A percentile compares a stretch with the other conserved stretches of the same genome.
phyloP scores from a whole-genome alignment of 2,113 vertebrate species.

The Calypte anna region DNA sequence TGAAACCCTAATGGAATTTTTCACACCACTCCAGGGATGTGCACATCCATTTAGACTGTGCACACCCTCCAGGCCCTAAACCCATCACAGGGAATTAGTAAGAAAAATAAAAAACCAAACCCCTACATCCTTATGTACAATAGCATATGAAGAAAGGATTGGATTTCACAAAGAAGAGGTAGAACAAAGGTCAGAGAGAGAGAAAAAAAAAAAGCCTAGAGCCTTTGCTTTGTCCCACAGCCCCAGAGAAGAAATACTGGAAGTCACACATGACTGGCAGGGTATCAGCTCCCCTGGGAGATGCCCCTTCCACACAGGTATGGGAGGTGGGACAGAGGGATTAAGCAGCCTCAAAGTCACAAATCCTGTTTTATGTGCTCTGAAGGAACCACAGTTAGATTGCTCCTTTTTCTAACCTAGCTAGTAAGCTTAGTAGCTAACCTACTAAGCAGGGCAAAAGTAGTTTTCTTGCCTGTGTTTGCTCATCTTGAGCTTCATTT shows the following conservation, averaged over 20 bases:
- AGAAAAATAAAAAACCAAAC: too few relatives aligned
- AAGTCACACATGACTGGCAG: neutral
- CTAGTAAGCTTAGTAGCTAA: neutral
- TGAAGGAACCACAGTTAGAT: neutral
- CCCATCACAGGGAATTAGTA: neutral
- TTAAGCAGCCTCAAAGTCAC: neutral
- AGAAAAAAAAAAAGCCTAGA: neutral
- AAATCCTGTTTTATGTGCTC: neutral
- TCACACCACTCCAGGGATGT: neutral
- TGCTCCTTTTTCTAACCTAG: neutral
- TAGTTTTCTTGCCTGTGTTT: neutral
- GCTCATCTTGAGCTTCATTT: neutral
- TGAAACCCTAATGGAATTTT: neutral
- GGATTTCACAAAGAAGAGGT: neutral
- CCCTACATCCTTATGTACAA: neutral
- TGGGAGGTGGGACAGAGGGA: neutral
- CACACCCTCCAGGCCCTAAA: neutral
- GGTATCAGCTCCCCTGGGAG: neutral
- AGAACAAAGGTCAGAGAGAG: neutral
- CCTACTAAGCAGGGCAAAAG: neutral
- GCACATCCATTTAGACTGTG: accelerated
- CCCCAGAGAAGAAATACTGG: neutral
- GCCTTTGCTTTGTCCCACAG: neutral
- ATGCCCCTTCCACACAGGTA: neutral
- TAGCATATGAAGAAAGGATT: neutral